Conservation (phyloP, 2,113 vertebrate genomes). For the Macroglossus sobrinus region DNA sequence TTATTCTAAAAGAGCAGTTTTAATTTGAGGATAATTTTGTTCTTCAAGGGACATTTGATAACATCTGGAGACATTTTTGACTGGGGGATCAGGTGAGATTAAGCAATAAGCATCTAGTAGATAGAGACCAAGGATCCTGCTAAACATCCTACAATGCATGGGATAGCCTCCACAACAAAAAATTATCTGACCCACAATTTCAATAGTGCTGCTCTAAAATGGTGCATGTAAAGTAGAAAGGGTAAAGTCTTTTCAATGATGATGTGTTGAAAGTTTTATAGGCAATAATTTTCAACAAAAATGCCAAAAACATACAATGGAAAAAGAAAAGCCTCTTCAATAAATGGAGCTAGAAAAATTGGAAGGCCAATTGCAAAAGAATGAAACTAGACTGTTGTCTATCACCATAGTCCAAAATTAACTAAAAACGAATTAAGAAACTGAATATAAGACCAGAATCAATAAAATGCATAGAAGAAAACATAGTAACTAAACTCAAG, state of each 20-base stretch:
- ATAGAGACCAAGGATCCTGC: not conserved
- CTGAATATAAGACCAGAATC: no score
- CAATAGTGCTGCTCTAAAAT: not conserved
- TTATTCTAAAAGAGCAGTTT: not conserved
- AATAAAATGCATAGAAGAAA: no score
- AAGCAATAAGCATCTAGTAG: not conserved
- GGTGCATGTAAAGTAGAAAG: not conserved
- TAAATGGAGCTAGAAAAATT: no score
- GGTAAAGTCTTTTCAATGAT: not conserved
- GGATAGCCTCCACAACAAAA: not conserved
- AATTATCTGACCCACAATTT: not conserved
- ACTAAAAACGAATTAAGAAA: no score
- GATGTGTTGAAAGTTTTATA: not conserved
- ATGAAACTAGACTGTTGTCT: no score
- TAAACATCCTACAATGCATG: not conserved
- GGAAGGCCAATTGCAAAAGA: no score
- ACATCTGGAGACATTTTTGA: not conserved
- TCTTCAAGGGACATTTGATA: not conserved
- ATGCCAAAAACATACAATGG: no score
- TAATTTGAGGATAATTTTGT: not conserved
- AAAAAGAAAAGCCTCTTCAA: no score
- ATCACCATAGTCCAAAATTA: no score
- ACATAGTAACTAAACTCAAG: no score
- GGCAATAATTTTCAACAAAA: not conserved
- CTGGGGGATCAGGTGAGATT: not conserved